These are phyloP conservation scores for Pimpla rufipes DNA, from an alignment of 2,888 invertebrate genomes.

Conservation along the genomic window DNA sequence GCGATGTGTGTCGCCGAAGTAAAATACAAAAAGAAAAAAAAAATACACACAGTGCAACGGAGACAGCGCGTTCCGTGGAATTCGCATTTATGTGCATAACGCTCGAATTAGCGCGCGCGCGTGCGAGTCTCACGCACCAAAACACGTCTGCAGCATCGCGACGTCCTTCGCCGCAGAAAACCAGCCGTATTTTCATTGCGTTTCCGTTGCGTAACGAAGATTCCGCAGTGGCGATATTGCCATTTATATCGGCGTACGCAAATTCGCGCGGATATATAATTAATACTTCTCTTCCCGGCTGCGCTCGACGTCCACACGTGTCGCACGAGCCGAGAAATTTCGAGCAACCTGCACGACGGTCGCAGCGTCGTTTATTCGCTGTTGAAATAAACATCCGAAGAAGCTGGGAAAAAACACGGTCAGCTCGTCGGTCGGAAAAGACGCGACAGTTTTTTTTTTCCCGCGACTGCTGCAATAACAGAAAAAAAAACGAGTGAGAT, in stretches of 20 bases:
- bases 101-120: background rate
- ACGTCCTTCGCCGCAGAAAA: background rate
- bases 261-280: background rate
- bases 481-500: background rate
- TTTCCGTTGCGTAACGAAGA: constrained; percentile 5
- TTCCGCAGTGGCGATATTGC: background rate
- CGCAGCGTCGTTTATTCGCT: background rate
- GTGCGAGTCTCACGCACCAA: background rate
- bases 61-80: constrained; percentile 10
- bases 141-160: constrained; percentile 1
- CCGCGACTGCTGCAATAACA: background rate
- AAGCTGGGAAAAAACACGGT: background rate
- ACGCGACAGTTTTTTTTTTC: constrained; percentile 8
- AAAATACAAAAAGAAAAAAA: constrained; percentile 6
- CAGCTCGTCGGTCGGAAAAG: no score
- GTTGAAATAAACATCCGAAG: background rate
- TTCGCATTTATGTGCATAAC: constrained; percentile 24
- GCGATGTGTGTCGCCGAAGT: constrained; percentile 23
- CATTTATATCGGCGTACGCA: background rate
- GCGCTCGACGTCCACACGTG: background rate
- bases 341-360: background rate
- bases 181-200: background rate
- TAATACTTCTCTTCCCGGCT: background rate
- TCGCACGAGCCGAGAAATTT: background rate
- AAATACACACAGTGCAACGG: background rate